A percentile compares a stretch with the other conserved stretches of the same genome.
phyloP scores from a whole-genome alignment of 2,797 vertebrate genomes.

The Sylvilagus floridanus region DNA sequence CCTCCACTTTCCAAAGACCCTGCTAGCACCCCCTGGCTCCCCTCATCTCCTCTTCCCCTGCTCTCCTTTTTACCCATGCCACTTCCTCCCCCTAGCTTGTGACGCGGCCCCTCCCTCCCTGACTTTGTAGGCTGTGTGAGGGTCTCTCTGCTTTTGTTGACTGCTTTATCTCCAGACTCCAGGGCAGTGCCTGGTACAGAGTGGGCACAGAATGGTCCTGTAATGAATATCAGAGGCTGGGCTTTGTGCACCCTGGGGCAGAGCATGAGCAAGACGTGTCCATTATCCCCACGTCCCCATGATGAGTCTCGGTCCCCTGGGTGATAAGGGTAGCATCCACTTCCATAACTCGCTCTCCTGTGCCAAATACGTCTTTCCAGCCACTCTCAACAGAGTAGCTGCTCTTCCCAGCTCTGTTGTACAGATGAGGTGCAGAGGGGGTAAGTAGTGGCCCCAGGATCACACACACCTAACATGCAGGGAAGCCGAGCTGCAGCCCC shows the following conservation, averaged over 20 bases:
- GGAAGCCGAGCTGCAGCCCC: not conserved
- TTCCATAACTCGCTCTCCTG: rapidly evolving
- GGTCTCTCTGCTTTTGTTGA: not conserved
- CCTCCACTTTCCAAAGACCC: not conserved
- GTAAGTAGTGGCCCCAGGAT: not conserved
- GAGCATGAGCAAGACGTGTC: not conserved
- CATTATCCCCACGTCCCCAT: no score
- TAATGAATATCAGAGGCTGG: not conserved
- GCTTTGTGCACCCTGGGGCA: rapidly evolving
- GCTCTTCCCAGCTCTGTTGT: not conserved
- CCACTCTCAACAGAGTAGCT: not conserved
- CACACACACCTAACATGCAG: rapidly evolving
- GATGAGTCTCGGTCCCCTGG: not conserved
- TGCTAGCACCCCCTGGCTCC: not conserved
- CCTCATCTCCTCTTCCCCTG: no score
- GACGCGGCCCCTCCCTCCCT: rapidly evolving
- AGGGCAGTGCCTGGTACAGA: not conserved
- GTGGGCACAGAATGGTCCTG: not conserved
- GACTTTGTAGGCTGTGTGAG: not conserved
- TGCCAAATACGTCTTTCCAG: not conserved
- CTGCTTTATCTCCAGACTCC: not conserved
- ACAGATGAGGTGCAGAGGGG: not conserved
- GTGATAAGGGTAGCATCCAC: rapidly evolving
- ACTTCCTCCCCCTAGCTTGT: rapidly evolving
- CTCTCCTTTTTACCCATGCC: not conserved